Conservation (phyloP, 2,888 invertebrate species). For the Palloptera scutellata region DNA sequence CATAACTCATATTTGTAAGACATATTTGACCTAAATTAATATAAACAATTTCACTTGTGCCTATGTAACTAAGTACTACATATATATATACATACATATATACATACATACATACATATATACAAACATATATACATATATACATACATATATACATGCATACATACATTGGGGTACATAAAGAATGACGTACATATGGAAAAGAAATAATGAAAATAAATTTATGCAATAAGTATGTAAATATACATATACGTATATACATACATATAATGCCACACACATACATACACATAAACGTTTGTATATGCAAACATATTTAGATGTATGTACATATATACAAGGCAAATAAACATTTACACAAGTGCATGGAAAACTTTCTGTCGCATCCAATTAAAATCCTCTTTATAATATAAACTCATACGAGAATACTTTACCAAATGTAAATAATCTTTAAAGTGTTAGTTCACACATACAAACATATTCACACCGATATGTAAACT, state of each 20-base stretch:
- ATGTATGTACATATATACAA: neutral
- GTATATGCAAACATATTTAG: neutral
- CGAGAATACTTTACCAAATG: neutral
- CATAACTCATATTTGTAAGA: no score
- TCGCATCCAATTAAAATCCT: slow-evolving; percentile 31
- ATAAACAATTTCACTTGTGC: no score
- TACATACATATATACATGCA: neutral
- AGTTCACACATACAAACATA: neutral
- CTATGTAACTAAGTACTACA: no score
- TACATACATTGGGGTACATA: no score
- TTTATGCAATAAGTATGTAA: neutral
- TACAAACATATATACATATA: neutral
- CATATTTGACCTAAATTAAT: no score
- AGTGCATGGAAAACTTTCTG: slow-evolving; percentile 15
- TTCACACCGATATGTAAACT: neutral
- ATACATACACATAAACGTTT: slow-evolving; percentile 2
- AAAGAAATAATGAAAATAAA: neutral
- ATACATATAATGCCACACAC: neutral
- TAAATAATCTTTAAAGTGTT: neutral
- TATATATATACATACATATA: neutral
- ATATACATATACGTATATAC: neutral
- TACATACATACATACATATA: neutral
- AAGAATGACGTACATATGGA: no score
- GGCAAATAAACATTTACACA: neutral
- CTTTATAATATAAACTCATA: slow-evolving; percentile 4